phyloP scores from a whole-genome alignment of 2,888 invertebrate genomes.

The Euzophera pinguis region DNA sequence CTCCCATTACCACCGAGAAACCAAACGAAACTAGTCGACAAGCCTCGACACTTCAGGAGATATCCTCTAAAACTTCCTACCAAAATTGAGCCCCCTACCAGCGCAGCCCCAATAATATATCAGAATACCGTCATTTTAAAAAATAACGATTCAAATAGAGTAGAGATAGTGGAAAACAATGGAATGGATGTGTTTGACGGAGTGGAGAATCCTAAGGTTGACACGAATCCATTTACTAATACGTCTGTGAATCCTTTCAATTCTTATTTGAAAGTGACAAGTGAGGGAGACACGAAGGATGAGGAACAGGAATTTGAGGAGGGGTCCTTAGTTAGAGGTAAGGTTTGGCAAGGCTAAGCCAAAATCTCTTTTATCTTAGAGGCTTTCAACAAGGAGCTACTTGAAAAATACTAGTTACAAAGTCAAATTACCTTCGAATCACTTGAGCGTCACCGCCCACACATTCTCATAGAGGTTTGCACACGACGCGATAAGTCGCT shows the following conservation, averaged over 20 bases:
- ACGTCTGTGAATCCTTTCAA: constrained; percentile 41
- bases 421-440: no score
- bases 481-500: no score
- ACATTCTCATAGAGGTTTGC: no score
- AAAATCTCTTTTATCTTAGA: no score
- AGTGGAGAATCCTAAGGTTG: constrained; percentile 25
- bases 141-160: not conserved
- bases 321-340: constrained; percentile 52
- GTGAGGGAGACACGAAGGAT: constrained; percentile 15
- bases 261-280: constrained; percentile 25
- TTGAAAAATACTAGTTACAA: no score
- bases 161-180: constrained; percentile 17
- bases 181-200: constrained; percentile 47
- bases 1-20: constrained; percentile 59
- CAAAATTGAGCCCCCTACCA: not conserved
- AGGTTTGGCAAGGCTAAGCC: not conserved
- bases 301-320: constrained; percentile 35
- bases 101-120: constrained; percentile 39
- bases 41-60: constrained; percentile 59
- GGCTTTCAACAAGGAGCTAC: no score
- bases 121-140: constrained; percentile 43
- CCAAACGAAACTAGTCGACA: constrained; percentile 59
- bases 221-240: constrained; percentile 51
- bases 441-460: no score
- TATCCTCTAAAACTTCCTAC: constrained; percentile 50